Evolutionary conservation across 2,888 invertebrate species (phyloP), one percentile per base, ranked within the genome.

Genomic region (Zaprionus bogoriensis): DNA sequence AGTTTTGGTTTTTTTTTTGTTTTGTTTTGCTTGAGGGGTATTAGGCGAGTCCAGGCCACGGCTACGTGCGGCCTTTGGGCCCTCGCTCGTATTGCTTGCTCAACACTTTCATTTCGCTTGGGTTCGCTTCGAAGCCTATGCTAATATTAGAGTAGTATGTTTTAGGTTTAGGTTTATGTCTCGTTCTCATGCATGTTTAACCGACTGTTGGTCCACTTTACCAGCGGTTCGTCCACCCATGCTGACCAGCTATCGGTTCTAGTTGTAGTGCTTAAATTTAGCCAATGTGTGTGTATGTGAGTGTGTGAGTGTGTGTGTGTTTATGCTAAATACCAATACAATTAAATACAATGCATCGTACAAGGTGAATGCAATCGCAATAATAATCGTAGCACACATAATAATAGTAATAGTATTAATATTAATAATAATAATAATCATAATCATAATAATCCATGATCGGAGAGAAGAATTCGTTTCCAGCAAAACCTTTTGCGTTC

Each of bases 401-500:
- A 62, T n/a, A n/a, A n/a, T n/a, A n/a, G n/a, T n/a, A n/a, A n/a
- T n/a, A n/a, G n/a, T n/a, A n/a, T n/a, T n/a, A n/a, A n/a, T n/a
- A n/a, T n/a, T n/a, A n/a, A 70, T 69, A 52, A 52, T 39, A 42
- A 54, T 52, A 36, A 36, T 36, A 36, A 36, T 36, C 32, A 36
- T 36, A 39, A 55, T 53, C 32, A 51, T 75, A 68, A 62, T n/a
- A n/a, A n/a, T n/a, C n/a, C n/a, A n/a, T n/a, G n/a, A n/a, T 53
- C 57, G 45, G 62, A 76, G 67, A 67, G 64, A 80, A 85, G 12
- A 88, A 89, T 90, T 90, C 90, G 89, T 89, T 90, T 90, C 89
- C 84, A 89, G 88, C 88, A 89, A 89, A 89, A 90, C 89, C 90
- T 88, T 70, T n/a, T n/a, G n/a, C n/a, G n/a, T n/a, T n/a, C n/a